Evolutionary conservation across 53 echinoderm and acorn worm species (phyloP), one percentile per base, ranked within the genome.

Genomic region (Arbacia lixula): DNA sequence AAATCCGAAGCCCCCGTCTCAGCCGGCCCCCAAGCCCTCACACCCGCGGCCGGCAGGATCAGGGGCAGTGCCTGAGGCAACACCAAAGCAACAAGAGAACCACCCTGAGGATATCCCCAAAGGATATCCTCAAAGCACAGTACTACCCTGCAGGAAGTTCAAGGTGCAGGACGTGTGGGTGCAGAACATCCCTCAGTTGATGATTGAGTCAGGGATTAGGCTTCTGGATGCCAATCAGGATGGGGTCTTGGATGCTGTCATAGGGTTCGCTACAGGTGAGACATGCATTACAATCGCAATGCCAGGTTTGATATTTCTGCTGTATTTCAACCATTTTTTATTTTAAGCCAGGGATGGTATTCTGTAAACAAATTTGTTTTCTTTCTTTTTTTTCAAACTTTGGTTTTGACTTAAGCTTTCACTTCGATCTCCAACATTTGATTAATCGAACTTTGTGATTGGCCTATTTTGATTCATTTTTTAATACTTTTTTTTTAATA

Each of bases 211-310:
- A 3, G 94, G 94, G 1, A 68, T 98, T 3, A 79, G 98, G 33
- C 83, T 98, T 50, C 60, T 92, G 2, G 98, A 98, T 85, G 94
- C 92, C 0, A 98, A 98, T 41, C 56, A 85, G 41, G 98, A 98
- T 71, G 90, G 87, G 16, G 85, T 89, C 5, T 42, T 92, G 14
- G 98, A 98, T 90, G 94, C 75, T 9, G 66, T 98, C 20, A 65
- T 94, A 54, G 98, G 94, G 20, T 94, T 94, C 76, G 84, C 92
- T 4, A 92, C 98, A 78, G 94, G 98, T 94, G 62, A 74, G 26
- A 38, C 8, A 22, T 56, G 8, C 8, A 46, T 46, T 46, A 46
- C 49, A 21, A 58, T 12, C 22, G 5, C 58, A 58, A 58, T 58
- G 58, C 22, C 14, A 19, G 22, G 17, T 19, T 58, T 58, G 58